Evolutionary conservation across 2,797 vertebrate species (phyloP).

Genomic region (Diceros bicornis): DNA sequence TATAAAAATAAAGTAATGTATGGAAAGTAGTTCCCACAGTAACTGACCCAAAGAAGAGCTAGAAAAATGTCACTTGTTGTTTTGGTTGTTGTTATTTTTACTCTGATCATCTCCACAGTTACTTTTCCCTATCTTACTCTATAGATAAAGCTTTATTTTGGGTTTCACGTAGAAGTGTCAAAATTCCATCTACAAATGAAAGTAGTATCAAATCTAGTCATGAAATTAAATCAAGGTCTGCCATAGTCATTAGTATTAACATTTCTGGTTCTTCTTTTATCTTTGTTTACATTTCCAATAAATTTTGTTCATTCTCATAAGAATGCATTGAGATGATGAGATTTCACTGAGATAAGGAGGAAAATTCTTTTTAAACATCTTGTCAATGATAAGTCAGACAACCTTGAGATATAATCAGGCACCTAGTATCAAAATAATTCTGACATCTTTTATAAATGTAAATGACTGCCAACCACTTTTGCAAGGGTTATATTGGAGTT

Average conservation of each 20-base stretch:
- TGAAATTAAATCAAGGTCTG: background rate
- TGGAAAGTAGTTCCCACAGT: background rate
- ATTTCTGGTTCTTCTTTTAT: background rate
- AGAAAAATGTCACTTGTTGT: background rate
- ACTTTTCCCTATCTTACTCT: background rate
- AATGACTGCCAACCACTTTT: background rate
- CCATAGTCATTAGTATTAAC: background rate
- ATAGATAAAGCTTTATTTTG: background rate
- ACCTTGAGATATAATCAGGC: conserved; percentile 31
- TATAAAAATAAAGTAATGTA: background rate
- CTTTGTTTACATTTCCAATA: background rate
- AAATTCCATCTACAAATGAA: background rate
- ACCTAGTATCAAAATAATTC: conserved; percentile 49
- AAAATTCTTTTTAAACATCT: background rate
- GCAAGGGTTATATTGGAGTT: background rate
- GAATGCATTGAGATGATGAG: background rate
- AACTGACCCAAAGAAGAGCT: background rate
- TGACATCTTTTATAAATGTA: conserved; percentile 26
- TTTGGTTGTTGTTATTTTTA: background rate
- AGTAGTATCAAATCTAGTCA: background rate
- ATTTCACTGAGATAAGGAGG: background rate
- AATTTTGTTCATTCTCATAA: background rate
- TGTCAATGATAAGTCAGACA: conserved; percentile 48
- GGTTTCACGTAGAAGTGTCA: background rate
- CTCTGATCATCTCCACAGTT: background rate